Conservation (phyloP, 2,888 invertebrate species). For the Melitaea athalia region DNA sequence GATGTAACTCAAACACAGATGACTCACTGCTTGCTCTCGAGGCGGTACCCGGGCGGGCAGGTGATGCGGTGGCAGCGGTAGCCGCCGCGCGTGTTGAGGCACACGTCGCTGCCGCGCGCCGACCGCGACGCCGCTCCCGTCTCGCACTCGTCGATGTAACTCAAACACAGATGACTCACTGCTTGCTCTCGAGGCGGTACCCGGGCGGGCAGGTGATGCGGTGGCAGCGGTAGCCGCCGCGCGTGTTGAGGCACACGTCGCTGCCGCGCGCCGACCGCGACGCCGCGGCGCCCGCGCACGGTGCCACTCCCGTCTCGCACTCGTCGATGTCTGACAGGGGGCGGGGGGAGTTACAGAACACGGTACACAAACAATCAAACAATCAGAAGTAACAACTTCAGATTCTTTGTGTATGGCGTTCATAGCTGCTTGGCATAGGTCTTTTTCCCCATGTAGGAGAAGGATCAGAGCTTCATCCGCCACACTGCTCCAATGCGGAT, state of each 20-base stretch:
- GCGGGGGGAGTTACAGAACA: too few species aligned
- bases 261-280: constrained; percentile 81
- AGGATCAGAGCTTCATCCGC: too few species aligned
- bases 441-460: too few species aligned
- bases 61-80: constrained; percentile 92
- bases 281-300: constrained; percentile 85
- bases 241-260: constrained; percentile 91
- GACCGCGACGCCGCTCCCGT: too few species aligned
- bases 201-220: constrained; percentile 92
- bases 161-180: constrained; percentile 30
- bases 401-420: too few species aligned
- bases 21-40: constrained; percentile 50
- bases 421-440: too few species aligned
- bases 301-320: constrained; percentile 88
- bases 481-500: too few species aligned
- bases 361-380: too few species aligned
- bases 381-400: too few species aligned
- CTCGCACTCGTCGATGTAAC: too few species aligned
- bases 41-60: constrained; percentile 92
- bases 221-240: constrained; percentile 94
- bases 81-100: constrained; percentile 94
- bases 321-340: constrained; percentile 86
- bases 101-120: constrained; percentile 83
- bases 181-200: constrained; percentile 82
- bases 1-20: constrained; percentile 62